Conservation (phyloP, 2,888 invertebrate genomes). For the Polydrusus pterygomalis region DNA sequence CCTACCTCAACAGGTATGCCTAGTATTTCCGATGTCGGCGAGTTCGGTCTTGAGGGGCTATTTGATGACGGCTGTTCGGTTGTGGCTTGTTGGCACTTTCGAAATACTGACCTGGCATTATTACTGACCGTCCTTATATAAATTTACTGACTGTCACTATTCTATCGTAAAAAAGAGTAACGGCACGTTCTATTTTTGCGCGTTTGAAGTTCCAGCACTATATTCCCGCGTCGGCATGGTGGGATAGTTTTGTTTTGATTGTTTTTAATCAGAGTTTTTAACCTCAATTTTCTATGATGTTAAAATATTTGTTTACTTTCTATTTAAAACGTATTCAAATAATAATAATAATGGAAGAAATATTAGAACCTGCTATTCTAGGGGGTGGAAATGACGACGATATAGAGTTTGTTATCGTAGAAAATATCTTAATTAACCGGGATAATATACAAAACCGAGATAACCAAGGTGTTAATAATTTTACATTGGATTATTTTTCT, state of each 20-base stretch:
- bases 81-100: too few relatives aligned
- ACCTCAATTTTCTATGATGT: background rate
- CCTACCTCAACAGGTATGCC: background rate
- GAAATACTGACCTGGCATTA: background rate
- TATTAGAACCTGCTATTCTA: slow-evolving; percentile 21
- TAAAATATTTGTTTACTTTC: background rate
- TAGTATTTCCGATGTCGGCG: too few relatives aligned
- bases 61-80: too few relatives aligned
- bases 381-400: slow-evolving; percentile 25
- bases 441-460: background rate
- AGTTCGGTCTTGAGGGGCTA: too few relatives aligned
- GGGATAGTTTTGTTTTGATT: background rate
- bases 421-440: slow-evolving; percentile 22
- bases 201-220: background rate
- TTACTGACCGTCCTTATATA: too few relatives aligned
- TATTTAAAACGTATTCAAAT: background rate
- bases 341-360: slow-evolving; percentile 19
- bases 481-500: slow-evolving; percentile 19
- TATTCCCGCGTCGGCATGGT: background rate
- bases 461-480: background rate
- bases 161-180: background rate
- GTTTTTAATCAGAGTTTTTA: too few relatives aligned
- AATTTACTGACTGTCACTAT: too few relatives aligned
- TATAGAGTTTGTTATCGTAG: slow-evolving; percentile 19
- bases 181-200: background rate